Base-by-base conservation (phyloP, 2,888 invertebrate genomes). In the Anoplius nigerrimus region DNA sequence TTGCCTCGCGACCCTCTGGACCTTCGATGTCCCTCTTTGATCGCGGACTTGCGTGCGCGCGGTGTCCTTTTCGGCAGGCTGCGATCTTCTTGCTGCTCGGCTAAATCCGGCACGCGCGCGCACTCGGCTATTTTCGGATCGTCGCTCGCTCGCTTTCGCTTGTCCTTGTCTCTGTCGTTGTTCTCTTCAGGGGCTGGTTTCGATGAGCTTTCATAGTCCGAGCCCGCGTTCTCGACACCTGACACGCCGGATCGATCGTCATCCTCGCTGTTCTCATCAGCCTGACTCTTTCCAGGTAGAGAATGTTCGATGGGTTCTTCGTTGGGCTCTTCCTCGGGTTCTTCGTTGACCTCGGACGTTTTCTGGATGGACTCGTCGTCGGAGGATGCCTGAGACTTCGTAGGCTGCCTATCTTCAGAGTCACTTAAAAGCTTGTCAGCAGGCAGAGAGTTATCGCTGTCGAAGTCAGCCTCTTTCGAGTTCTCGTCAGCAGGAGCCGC, bases 401-500 rank as follows among this genome's bases (percentile, higher is more conserved):
- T 4, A 6, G 5, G 53, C 8, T 11, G 53, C 22, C 53, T 5
- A 4, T 11, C 15, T 22, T 21, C n/a, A 2, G 53, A 24, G 22
- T 20, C 21, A 5, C 53, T 53, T 2, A 13, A 15, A 22, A 4
- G 53, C 13, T 57, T 42, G 18, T 56, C 34, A 16, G 21, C 53
- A 15, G 6, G 21, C 22, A 22, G 5, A 1, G 53, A 24, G 15
- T 53, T 21, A 5, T 55, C 53, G 1, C 67, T 77, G 46, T 80
- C 67, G 77, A 34, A 84, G 80, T 13, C 84, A 82, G 0, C 68
- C 75, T 5, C 16, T 48, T 48, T 48, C 5, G 48, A 18, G 16
- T 48, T 48, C 11, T 48, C 18, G 5, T 34, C 34, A 13, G 11
- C 34, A 16, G 11, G 48, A 1, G 0, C 4, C 11, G 8, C 16